phyloP scores from a whole-genome alignment of 2,113 vertebrate species.

The Carassius carassius region DNA sequence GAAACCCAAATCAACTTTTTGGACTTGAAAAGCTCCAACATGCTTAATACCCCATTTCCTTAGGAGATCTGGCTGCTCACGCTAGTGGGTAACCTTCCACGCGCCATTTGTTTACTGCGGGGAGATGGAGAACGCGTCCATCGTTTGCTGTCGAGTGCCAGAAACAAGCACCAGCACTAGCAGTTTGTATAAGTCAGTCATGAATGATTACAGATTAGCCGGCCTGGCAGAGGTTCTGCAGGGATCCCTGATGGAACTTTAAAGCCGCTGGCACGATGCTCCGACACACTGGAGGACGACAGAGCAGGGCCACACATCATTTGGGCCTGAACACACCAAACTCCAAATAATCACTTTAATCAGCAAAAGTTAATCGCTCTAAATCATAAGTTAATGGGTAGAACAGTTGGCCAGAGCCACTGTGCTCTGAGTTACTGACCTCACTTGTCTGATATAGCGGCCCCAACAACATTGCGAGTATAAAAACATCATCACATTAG shows the following conservation, averaged over 20 bases:
- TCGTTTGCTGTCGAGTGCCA: conserved; percentile 79
- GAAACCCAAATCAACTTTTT: conserved; percentile 53
- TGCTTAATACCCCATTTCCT: conserved; percentile 48
- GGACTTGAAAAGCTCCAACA: conserved; percentile 44
- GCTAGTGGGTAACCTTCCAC: conserved; percentile 12
- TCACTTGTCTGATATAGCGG: conserved; percentile 7
- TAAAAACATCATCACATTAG: not conserved
- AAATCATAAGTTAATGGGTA: conserved; percentile 88
- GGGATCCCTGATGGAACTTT: conserved; percentile 81
- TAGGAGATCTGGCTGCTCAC: conserved; percentile 40
- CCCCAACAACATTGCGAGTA: not conserved
- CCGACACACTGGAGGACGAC: conserved; percentile 66
- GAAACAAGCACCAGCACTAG: conserved; percentile 78
- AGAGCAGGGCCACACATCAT: conserved; percentile 79
- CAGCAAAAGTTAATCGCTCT: conserved; percentile 92
- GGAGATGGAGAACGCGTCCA: conserved; percentile 74
- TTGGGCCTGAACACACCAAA: conserved; percentile 84
- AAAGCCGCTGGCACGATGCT: conserved; percentile 82
- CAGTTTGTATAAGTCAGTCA: conserved; percentile 85
- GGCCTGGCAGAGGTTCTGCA: conserved; percentile 79
- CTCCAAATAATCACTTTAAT: conserved; percentile 94
- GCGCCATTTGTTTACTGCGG: conserved; percentile 77
- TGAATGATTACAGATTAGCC: conserved; percentile 82
- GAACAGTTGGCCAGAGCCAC: conserved; percentile 83
- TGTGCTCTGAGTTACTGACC: conserved; percentile 78